Percentiles rank a stretch among this genome's conserved stretches.
Evolutionary conservation across 2,113 vertebrate species (phyloP).

Genomic region (Microtus pennsylvanicus): DNA sequence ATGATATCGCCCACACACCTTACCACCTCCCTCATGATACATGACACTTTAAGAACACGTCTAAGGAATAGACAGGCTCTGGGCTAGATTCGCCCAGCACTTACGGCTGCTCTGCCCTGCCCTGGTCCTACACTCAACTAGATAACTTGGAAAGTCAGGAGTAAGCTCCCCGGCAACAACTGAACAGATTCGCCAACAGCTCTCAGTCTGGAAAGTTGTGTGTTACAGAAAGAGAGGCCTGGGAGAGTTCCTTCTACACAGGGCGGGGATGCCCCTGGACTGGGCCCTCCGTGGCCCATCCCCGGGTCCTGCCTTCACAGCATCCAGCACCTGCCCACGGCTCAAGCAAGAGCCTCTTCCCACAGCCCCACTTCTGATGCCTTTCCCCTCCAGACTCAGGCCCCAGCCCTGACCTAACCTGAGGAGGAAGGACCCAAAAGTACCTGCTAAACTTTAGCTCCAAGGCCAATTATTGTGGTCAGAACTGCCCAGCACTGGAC

Average conservation of each 20-base stretch:
- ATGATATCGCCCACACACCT: background rate
- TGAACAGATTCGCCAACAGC: background rate
- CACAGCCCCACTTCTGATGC: background rate
- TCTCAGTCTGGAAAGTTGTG: background rate
- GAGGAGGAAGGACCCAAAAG: background rate
- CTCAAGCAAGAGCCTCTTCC: background rate
- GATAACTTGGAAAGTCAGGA: fast-evolving
- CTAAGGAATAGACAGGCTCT: background rate
- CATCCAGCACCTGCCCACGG: background rate
- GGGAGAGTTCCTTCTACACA: background rate
- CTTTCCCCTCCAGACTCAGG: background rate
- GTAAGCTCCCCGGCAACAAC: fast-evolving
- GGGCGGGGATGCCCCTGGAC: too few relatives aligned
- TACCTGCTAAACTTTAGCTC: background rate
- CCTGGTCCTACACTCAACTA: fast-evolving
- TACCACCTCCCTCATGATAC: background rate
- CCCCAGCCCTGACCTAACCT: background rate
- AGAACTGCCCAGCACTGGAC: background rate
- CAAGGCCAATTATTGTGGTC: too few relatives aligned
- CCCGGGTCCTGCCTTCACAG: background rate
- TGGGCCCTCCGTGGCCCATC: background rate
- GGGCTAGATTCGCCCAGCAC: background rate
- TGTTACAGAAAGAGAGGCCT: background rate
- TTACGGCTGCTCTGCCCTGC: background rate
- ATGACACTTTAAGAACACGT: background rate